Conservation (phyloP, 1,140 invertebrate species). For the Aphidius gifuensis region DNA sequence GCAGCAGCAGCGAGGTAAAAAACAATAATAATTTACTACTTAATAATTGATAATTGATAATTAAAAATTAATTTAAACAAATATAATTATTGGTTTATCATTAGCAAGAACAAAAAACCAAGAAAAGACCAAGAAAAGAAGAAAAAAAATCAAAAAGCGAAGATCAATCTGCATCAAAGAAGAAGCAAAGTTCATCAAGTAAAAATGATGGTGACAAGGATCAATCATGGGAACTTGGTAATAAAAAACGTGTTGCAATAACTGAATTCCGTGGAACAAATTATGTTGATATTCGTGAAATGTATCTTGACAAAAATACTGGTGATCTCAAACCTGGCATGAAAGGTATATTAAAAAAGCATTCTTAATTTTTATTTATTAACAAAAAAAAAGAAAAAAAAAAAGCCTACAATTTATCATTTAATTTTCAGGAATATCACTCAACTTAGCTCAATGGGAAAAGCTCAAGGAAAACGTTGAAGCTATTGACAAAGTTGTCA, state of each 20-base stretch:
- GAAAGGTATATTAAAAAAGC: slow-evolving; percentile 61
- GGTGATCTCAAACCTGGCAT: slow-evolving; percentile 78
- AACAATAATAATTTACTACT: no score
- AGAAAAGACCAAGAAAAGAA: slow-evolving; percentile 25
- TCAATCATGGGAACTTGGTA: slow-evolving; percentile 62
- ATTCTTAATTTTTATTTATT: not conserved
- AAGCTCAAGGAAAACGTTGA: slow-evolving; percentile 66
- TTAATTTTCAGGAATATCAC: slow-evolving; percentile 61
- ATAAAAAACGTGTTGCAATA: slow-evolving; percentile 67
- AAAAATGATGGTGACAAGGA: slow-evolving; percentile 49
- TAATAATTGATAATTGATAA: not conserved
- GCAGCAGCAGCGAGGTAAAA: slow-evolving; percentile 29
- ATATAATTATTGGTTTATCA: slow-evolving; percentile 14
- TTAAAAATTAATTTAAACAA: slow-evolving; percentile 13
- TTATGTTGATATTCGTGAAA: slow-evolving; percentile 82
- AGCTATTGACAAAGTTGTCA: slow-evolving; percentile 69
- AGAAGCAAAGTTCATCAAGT: slow-evolving; percentile 30
- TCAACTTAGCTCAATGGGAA: slow-evolving; percentile 70
- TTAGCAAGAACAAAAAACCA: slow-evolving; percentile 17
- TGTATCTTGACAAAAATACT: slow-evolving; percentile 67
- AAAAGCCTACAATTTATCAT: no score
- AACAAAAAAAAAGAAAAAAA: not conserved
- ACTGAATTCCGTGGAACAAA: slow-evolving; percentile 79
- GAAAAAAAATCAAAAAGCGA: slow-evolving; percentile 26
- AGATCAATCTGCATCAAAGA: slow-evolving; percentile 40